Evolutionary conservation across 2,888 invertebrate genomes (phyloP).

Genomic region (Sarcophaga carnaria): DNA sequence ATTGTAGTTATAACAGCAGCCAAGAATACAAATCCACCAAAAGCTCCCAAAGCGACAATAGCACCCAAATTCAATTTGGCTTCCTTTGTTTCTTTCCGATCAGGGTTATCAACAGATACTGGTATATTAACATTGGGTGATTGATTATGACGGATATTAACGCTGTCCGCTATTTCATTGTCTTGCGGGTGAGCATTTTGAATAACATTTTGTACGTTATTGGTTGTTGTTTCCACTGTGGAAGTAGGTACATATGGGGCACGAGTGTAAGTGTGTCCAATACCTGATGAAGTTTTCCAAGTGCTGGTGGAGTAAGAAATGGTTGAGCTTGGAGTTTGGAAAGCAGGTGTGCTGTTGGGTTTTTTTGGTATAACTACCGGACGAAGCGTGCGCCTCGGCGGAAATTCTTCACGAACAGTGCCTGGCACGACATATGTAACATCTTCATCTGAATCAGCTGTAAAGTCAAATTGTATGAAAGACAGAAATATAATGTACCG

Average conservation of each 20-base stretch:
- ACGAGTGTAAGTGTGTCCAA: slow-evolving; percentile 67
- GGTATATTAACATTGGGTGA: slow-evolving; percentile 87
- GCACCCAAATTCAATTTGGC: slow-evolving; percentile 92
- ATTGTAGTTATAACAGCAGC: slow-evolving; percentile 94
- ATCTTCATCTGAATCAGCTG: slow-evolving; percentile 80
- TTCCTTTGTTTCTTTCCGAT: slow-evolving; percentile 82
- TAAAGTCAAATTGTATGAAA: not conserved
- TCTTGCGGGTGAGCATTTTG: slow-evolving; percentile 89
- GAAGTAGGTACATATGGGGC: slow-evolving; percentile 45
- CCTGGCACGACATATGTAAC: slow-evolving; percentile 80
- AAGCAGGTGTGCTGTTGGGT: slow-evolving; percentile 79
- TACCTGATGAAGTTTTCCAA: slow-evolving; percentile 73
- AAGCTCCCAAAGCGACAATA: slow-evolving; percentile 93
- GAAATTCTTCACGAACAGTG: slow-evolving; percentile 82
- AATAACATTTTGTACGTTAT: slow-evolving; percentile 83
- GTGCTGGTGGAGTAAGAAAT: slow-evolving; percentile 74
- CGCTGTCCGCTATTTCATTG: slow-evolving; percentile 86
- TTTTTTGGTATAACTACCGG: slow-evolving; percentile 78
- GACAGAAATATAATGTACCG: not conserved
- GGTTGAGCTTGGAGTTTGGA: slow-evolving; percentile 78
- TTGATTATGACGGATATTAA: slow-evolving; percentile 84
- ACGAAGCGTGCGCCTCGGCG: slow-evolving; percentile 80
- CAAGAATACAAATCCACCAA: slow-evolving; percentile 94
- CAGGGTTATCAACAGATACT: slow-evolving; percentile 84
- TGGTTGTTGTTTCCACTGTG: slow-evolving; percentile 75